phyloP scores from a whole-genome alignment of 2,888 invertebrate genomes.

The Drosophila subquinaria region DNA sequence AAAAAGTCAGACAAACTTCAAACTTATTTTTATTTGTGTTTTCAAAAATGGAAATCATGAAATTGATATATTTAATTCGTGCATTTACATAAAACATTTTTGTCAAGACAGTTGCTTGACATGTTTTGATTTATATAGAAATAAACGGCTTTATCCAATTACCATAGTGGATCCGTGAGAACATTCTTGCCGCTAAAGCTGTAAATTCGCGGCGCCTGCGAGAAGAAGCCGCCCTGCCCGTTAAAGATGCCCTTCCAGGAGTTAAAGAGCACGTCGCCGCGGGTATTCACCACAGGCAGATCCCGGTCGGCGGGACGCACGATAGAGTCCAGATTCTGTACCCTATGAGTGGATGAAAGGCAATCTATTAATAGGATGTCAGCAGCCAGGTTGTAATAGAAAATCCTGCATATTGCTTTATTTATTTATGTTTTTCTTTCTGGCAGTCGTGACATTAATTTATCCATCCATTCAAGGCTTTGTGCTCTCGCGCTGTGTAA shows the following conservation, averaged over 20 bases:
- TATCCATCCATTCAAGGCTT: constrained; percentile 30
- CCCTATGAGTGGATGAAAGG: constrained; percentile 85
- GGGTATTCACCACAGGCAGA: constrained; percentile 94
- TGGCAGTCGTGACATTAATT: constrained; percentile 23
- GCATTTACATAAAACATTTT: too few species aligned
- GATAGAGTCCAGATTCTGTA: constrained; percentile 97
- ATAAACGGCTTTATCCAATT: constrained; percentile 76
- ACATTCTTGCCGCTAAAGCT: constrained; percentile 98
- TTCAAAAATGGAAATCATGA: too few species aligned
- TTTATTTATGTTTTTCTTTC: constrained; percentile 51
- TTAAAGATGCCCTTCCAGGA: constrained; percentile 96
- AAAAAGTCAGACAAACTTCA: too few species aligned
- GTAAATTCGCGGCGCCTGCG: constrained; percentile 93
- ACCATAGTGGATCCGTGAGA: constrained; percentile 95
- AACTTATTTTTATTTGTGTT: too few species aligned
- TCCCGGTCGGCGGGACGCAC: constrained; percentile 94
- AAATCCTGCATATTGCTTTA: constrained; percentile 37
- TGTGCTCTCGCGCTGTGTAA: constrained; percentile 47
- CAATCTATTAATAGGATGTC: constrained; percentile 25
- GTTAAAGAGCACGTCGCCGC: constrained; percentile 95
- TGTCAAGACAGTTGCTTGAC: too few species aligned
- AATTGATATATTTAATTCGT: too few species aligned
- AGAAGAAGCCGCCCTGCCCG: constrained; percentile 93
- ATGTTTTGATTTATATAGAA: neutral
- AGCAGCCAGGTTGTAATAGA: neutral